Evolutionary conservation across 1,140 invertebrate genomes (phyloP).

Genomic region (Delia radicum): DNA sequence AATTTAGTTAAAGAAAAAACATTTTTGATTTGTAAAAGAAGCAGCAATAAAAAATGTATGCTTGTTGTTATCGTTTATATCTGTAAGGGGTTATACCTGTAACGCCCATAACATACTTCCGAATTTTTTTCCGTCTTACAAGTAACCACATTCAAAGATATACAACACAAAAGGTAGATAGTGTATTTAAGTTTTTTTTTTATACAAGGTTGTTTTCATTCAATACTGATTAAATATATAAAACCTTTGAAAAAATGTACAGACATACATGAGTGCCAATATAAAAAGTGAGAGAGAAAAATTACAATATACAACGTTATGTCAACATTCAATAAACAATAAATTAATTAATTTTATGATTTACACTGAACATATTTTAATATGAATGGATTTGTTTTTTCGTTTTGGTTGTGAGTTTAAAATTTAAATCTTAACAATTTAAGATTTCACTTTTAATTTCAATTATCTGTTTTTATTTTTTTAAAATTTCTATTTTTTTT

Average conservation of each 20-base stretch:
- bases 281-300: not conserved
- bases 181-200: no score
- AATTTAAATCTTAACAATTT: slow-evolving; percentile 1
- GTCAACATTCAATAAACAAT: slow-evolving; percentile 24
- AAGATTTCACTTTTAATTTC: slow-evolving; percentile 23
- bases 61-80: slow-evolving; percentile 12
- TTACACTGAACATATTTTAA: slow-evolving; percentile 1
- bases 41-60: not conserved
- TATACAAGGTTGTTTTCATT: not conserved
- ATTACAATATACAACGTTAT: slow-evolving; percentile 15
- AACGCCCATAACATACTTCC: slow-evolving; percentile 22
- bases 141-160: no score
- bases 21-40: not conserved
- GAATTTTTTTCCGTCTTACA: not conserved
- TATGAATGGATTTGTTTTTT: not conserved
- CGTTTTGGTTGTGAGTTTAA: not conserved
- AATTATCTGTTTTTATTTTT: not conserved
- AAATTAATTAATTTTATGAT: slow-evolving; percentile 24
- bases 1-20: not conserved
- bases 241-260: no score
- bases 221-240: not conserved
- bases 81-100: slow-evolving; percentile 9
- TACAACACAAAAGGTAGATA: no score
- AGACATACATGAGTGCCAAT: not conserved
- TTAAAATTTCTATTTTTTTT: not conserved